These are phyloP conservation scores for Trinectes maculatus DNA, from an alignment of 2,113 vertebrate genomes.

Conservation along the genomic window DNA sequence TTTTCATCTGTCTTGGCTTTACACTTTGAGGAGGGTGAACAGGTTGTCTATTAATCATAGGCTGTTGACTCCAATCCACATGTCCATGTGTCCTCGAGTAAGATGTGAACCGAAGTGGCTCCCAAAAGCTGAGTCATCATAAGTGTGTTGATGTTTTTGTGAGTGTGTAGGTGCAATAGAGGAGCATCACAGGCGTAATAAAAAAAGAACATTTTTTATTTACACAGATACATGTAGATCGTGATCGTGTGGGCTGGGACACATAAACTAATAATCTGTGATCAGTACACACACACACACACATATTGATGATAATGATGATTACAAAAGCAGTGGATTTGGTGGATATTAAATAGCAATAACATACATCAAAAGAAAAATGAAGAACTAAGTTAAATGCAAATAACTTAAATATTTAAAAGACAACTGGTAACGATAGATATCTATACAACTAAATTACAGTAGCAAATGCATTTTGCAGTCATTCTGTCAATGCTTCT, in stretches of 20 bases:
- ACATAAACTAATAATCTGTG: too few relatives aligned
- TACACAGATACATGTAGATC: too few relatives aligned
- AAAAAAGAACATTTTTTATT: too few relatives aligned
- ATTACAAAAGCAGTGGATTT: too few relatives aligned
- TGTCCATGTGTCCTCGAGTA: background rate
- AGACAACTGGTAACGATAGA: background rate
- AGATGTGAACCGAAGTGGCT: background rate
- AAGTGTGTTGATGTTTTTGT: background rate
- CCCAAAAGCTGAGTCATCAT: background rate
- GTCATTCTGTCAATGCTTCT: too few relatives aligned
- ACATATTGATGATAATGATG: too few relatives aligned
- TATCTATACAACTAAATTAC: background rate
- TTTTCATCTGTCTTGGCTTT: background rate
- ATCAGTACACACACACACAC: too few relatives aligned
- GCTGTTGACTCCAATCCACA: constrained; percentile 1
- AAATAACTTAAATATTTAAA: too few relatives aligned
- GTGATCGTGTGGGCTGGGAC: too few relatives aligned
- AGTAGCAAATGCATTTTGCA: background rate
- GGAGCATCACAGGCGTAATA: background rate
- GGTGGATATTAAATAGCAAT: too few relatives aligned
- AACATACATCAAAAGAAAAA: too few relatives aligned
- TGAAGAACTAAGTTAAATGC: too few relatives aligned
- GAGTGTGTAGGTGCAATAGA: background rate
- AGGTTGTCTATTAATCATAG: background rate
- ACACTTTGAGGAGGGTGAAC: background rate